Base-by-base conservation (phyloP, 2,113 vertebrate genomes). In the Zosterops borbonicus region DNA sequence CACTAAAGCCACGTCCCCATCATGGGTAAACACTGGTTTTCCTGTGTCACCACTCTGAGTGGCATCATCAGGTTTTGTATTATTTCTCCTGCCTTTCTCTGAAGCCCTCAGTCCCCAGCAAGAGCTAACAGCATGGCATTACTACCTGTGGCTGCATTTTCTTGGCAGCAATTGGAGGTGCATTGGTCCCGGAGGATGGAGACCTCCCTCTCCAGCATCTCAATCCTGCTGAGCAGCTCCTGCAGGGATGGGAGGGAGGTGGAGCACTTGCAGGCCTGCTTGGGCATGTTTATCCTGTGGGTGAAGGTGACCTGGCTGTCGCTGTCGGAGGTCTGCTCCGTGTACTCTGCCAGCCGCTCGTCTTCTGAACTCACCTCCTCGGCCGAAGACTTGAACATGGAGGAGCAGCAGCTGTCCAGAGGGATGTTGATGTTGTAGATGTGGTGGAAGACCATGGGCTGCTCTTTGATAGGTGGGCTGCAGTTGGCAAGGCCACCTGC, bases 361-460 rank as follows among this genome's bases (percentile, higher is more conserved):
- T 97, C 96, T 88, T 98, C 98, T 12, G 97, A 97, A 92, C 98
- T 98, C 90, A 97, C 78, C 77, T 97, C 98, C 85, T 96, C 96
- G 8, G 97, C 94, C 0, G 97, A 97, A 71, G 98, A 89, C 77
- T 99, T 99, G 88, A 99, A 96, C 91, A 99, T 95, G 1, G 99
- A 98, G 0, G 99, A 98, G 97, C 99, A 99, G 84, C 99, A 98
- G 56, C 98, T 99, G 95, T 99, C 98, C 94, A 98, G 63, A 2
- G 99, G 99, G 55, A 99, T 98, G 16, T 99, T 99, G 92, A 99
- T 99, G 97, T 99, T 99, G 97, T 99, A 99, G 87, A 99, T 98
- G 25, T 99, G 99, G 97, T 99, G 99, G 96, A 99, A 99, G 94
- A 99, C 97, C 97, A 99, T 94, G 5, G 99, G 98, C 91, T 99